Evolutionary conservation across 1,140 invertebrate genomes (phyloP), one percentile per base, ranked within the genome.

Genomic region (Aplysia californica): DNA sequence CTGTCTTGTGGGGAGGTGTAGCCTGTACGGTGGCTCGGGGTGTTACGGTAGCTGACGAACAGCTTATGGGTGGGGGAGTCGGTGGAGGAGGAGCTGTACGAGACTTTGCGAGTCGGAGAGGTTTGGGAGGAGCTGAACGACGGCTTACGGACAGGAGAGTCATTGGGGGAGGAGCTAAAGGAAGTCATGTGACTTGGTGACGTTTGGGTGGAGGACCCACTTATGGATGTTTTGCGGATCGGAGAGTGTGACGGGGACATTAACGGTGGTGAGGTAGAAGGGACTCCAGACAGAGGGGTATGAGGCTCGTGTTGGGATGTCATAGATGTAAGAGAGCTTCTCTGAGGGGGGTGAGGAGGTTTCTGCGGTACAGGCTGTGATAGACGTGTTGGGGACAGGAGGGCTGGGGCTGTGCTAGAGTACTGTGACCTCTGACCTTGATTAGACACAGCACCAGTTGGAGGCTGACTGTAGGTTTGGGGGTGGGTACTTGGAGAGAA

Each of bases 101-200:
- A 75, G 29, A 75, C n/a, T 31, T 75, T 64, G 38, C 72, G 36
- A 1, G 72, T 75, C 23, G 72, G 72, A 10, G 72, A 75, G 31
- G 72, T 64, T 3, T 44, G 59, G 21, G 72, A 75, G 26, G 72
- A 75, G 41, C 59, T 65, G 72, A 75, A 75, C 6, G 72, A 75
- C 31, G 61, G 72, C 39, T 75, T 75, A 39, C 72, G 58, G 15
- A 75, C 35, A 6, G 72, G 72, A 21, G 72, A 75, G 29, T 75
- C 61, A 55, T 75, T 75, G 29, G 79, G 38, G 64, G 79, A 41
- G 58, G 79, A 39, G 69, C 77, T 74, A 72, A 67, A 56, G 70
- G 66, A 75, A 35, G 72, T 66, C 2, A 75, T 23, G 61, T 75
- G 72, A 66, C 72, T 75, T 35, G 72, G 72, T 20, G 72, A 75